phyloP scores from a whole-genome alignment of 2,113 vertebrate genomes.

The Thomomys bottae region DNA sequence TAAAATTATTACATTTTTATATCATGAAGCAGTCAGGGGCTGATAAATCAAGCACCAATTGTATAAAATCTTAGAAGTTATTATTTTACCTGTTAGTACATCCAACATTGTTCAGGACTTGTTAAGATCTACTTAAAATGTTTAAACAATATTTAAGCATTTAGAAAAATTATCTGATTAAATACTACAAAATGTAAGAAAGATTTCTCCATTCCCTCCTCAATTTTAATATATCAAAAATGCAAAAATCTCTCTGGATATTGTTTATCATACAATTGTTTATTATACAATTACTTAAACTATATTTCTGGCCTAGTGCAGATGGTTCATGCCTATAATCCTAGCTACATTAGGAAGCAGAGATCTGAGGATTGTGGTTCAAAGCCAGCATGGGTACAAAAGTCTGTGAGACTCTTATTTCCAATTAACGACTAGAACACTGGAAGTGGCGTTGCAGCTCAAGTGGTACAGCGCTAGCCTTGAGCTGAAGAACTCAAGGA shows the following conservation, averaged over 20 bases:
- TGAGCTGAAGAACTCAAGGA: no score
- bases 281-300: no score
- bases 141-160: not conserved
- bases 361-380: no score
- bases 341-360: no score
- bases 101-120: not conserved
- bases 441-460: no score
- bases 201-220: not conserved
- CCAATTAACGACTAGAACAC: no score
- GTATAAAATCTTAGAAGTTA: not conserved
- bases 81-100: not conserved
- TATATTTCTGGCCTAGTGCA: no score
- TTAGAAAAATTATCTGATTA: not conserved
- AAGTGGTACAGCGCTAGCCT: no score
- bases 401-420: no score
- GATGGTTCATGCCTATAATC: no score
- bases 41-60: slow-evolving; percentile 8
- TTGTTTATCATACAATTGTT: not conserved
- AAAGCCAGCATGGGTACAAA: no score
- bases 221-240: not conserved
- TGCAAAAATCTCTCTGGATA: not conserved
- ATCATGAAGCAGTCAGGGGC: slow-evolving; percentile 1
- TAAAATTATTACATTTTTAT: not conserved
- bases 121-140: not conserved
- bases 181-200: slow-evolving; percentile 38